phyloP scores from a whole-genome alignment of 2,113 vertebrate species.

The Corythaixoides concolor region DNA sequence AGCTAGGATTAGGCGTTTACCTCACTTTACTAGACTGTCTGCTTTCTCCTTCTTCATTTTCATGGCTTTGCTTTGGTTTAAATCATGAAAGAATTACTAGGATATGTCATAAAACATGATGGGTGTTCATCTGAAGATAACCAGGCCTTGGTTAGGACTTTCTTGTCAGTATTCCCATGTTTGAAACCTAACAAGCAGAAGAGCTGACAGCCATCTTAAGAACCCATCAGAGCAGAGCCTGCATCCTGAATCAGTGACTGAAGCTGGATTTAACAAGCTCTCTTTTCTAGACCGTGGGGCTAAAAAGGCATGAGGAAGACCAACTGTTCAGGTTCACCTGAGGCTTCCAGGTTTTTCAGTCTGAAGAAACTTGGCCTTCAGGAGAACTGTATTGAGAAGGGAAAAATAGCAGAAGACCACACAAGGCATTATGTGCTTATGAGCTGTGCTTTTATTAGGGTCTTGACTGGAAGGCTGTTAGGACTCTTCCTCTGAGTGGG shows the following conservation, averaged over 20 bases:
- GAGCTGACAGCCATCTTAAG: neutral
- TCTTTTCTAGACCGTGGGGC: accelerated
- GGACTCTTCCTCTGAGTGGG: neutral
- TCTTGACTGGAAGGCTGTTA: neutral
- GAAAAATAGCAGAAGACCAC: neutral
- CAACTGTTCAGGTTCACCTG: neutral
- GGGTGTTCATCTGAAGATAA: neutral
- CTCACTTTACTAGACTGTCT: neutral
- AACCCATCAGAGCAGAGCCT: neutral
- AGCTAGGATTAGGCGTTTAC: neutral
- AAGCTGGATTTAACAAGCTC: neutral
- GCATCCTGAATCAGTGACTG: neutral
- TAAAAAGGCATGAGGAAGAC: neutral
- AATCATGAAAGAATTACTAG: neutral
- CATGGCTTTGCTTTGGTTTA: neutral
- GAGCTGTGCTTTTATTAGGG: neutral
- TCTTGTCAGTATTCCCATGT: neutral
- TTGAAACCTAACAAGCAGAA: neutral
- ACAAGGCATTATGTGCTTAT: neutral
- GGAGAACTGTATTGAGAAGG: neutral
- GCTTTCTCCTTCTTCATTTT: neutral
- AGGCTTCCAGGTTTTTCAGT: neutral
- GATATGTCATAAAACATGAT: neutral
- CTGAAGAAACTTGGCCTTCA: neutral
- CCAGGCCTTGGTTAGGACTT: neutral